Evolutionary conservation across 2,888 invertebrate species (phyloP).

Genomic region (Sarcophaga caerulescens): DNA sequence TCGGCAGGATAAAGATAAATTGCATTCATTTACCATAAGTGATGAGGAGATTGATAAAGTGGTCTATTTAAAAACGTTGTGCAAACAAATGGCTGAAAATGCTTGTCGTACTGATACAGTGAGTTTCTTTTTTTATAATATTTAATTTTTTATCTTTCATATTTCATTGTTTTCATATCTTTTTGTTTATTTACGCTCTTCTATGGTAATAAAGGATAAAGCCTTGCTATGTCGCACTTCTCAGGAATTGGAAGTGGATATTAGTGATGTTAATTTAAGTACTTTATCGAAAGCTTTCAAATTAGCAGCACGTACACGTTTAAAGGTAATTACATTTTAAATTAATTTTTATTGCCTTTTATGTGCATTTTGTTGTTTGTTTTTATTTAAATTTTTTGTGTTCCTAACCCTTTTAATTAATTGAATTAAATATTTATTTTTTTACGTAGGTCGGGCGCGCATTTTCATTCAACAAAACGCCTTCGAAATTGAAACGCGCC

Average conservation of each 20-base stretch:
- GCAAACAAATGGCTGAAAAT: slow-evolving; percentile 95
- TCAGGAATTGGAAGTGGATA: slow-evolving; percentile 92
- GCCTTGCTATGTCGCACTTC: slow-evolving; percentile 78
- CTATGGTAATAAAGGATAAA: slow-evolving; percentile 76
- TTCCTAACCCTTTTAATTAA: slow-evolving; percentile 56
- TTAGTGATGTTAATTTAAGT: slow-evolving; percentile 92
- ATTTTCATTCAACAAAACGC: slow-evolving; percentile 97
- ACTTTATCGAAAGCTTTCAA: slow-evolving; percentile 95
- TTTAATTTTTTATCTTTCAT: neutral
- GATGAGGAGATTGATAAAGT: slow-evolving; percentile 92
- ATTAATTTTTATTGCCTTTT: slow-evolving; percentile 32
- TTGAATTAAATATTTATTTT: slow-evolving; percentile 57
- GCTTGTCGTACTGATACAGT: slow-evolving; percentile 96
- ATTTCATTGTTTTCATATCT: slow-evolving; percentile 9
- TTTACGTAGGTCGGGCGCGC: slow-evolving; percentile 90
- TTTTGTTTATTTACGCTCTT: neutral
- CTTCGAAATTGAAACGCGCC: slow-evolving; percentile 95
- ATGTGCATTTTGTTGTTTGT: slow-evolving; percentile 24
- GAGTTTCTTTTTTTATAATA: slow-evolving; percentile 78
- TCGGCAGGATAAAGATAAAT: slow-evolving; percentile 93
- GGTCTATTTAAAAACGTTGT: slow-evolving; percentile 90
- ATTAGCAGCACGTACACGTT: slow-evolving; percentile 90
- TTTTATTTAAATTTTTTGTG: slow-evolving; percentile 5
- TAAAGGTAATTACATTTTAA: slow-evolving; percentile 83
- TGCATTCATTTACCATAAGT: slow-evolving; percentile 92